phyloP scores from a whole-genome alignment of 2,888 invertebrate species.

The Apodemia zela region DNA sequence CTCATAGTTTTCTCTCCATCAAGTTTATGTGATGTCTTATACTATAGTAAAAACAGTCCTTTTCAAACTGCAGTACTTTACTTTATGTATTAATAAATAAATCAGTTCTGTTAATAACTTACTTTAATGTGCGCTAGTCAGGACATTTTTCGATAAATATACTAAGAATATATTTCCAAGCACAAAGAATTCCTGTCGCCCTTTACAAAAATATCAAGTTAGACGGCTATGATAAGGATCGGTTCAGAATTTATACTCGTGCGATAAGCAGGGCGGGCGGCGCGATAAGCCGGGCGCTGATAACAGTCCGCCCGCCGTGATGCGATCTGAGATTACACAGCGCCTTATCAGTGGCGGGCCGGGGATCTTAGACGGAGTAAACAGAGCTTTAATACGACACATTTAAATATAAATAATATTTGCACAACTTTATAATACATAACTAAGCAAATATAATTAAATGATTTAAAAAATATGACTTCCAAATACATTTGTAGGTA shows the following conservation, averaged over 20 bases:
- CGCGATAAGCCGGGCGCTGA: constrained; percentile 61
- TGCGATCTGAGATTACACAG: constrained; percentile 74
- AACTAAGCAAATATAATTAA: too few relatives aligned
- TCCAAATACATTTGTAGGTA: too few relatives aligned
- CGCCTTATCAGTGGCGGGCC: constrained; percentile 56
- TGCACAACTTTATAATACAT: not conserved
- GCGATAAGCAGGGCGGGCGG: constrained; percentile 53
- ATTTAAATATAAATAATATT: not conserved
- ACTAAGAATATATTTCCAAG: not conserved
- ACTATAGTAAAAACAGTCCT: not conserved
- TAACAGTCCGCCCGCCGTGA: constrained; percentile 63
- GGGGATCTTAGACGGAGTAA: constrained; percentile 42
- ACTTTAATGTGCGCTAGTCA: not conserved
- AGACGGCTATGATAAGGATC: constrained; percentile 42
- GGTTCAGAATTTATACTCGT: constrained; percentile 53
- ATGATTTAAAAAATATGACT: too few relatives aligned
- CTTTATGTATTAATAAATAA: not conserved
- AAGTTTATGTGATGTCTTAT: too few relatives aligned
- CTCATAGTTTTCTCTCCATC: too few relatives aligned
- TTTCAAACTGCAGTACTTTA: not conserved
- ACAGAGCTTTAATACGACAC: not conserved
- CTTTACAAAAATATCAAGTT: constrained; percentile 28
- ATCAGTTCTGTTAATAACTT: too few relatives aligned
- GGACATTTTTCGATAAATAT: not conserved
- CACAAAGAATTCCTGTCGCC: constrained; percentile 22